Evolutionary conservation across 2,888 invertebrate species (phyloP).

Genomic region (Tiliacea citrago): DNA sequence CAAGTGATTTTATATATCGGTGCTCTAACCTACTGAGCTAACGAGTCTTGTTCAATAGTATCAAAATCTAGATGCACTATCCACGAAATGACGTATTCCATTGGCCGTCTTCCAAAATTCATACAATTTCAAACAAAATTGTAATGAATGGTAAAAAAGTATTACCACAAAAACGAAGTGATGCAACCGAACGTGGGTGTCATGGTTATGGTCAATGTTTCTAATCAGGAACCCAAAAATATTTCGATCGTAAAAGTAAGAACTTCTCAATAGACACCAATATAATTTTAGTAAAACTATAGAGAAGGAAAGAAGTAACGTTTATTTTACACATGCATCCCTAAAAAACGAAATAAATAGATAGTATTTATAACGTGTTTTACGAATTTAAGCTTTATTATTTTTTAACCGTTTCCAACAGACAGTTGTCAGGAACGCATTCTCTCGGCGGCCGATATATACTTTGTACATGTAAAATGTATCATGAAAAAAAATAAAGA

Average conservation of each 20-base stretch:
- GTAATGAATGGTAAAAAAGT: not conserved
- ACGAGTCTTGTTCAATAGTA: not conserved
- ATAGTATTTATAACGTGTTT: no score
- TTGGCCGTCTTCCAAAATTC: not conserved
- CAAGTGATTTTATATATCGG: constrained; percentile 41
- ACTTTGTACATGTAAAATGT: no score
- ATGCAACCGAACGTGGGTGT: not conserved
- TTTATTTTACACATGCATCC: no score
- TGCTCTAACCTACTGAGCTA: constrained; percentile 38
- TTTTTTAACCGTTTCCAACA: no score
- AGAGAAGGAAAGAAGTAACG: no score
- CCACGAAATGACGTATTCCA: not conserved
- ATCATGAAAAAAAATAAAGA: no score
- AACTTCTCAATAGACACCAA: not conserved
- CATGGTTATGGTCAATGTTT: not conserved
- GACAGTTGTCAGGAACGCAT: no score
- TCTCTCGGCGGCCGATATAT: no score
- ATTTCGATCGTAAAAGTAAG: not conserved
- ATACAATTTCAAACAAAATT: not conserved
- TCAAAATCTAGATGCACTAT: not conserved
- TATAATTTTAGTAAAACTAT: not conserved
- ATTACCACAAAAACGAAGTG: not conserved
- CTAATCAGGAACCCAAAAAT: not conserved
- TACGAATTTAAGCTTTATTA: no score
- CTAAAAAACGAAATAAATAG: no score